Evolutionary conservation across 2,113 vertebrate genomes (phyloP), one percentile per base, ranked within the genome.

Genomic region (Cottus gobio): DNA sequence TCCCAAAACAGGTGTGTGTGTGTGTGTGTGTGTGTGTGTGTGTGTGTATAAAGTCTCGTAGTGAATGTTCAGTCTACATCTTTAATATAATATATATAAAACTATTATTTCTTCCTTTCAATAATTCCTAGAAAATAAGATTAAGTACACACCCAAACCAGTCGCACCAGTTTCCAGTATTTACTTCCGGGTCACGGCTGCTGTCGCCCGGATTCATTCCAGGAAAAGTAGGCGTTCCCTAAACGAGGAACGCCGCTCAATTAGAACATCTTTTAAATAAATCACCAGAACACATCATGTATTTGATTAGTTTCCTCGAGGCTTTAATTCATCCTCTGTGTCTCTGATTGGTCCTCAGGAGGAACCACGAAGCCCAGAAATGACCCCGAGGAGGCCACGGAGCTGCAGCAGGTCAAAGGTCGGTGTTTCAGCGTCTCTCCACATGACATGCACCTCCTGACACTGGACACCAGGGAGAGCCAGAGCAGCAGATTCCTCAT

Each of bases 351-450:
- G 4, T 39, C 64, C n/a, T 16, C 70, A 92, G 92, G 87, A 61
- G 8, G n/a, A 3, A 5, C 15, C 2, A 5, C 63, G 0, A 75
- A 84, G 30, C 1, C 48, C 44, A 80, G 28, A 52, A 75, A 77
- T 8, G 56, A 80, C 18, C 50, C 80, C 0, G 87, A 87, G 2
- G 91, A 90, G 20, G 66, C 54, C 31, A 87, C 86, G 2, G 92
- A 94, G 79, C 89, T 94, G 83, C 85, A 83, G 4, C 42, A 24
- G 12, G 87, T 90, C 16, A 90, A 83, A 94, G 93, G 94, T 94
- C 50, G 3, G 87, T 71, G 5, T 3, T 1, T 31, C 1, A 7
- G 8, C 0, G 0, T 1, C 3, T 10, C 6, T 20, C 24, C 8
- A 39, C 7, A 50, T 1, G 11, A 1, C 0, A 24, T 11, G 24